Evolutionary conservation across 2,888 invertebrate species (phyloP).

Genomic region (Ormyrus thymus): DNA sequence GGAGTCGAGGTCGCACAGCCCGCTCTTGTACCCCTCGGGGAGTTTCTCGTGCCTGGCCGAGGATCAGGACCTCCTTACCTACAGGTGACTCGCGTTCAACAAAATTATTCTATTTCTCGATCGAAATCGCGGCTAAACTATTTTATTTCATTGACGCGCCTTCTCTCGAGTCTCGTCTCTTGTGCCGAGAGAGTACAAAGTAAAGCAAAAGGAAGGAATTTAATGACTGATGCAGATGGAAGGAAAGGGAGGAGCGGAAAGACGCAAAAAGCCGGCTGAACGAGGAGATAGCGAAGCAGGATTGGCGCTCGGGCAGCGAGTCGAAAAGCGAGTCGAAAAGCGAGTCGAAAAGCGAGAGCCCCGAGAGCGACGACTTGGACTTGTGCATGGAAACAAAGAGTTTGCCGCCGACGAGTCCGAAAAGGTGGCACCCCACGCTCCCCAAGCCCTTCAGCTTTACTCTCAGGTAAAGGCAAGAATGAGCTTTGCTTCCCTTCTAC

Average conservation of each 20-base stretch:
- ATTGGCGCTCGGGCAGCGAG: slow-evolving; percentile 64
- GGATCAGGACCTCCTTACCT: slow-evolving; percentile 68
- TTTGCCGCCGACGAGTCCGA: slow-evolving; percentile 68
- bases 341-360: slow-evolving; percentile 59
- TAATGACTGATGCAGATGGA: slow-evolving; percentile 59
- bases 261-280: slow-evolving; percentile 65
- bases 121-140: too few species aligned
- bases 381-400: slow-evolving; percentile 71
- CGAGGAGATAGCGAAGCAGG: slow-evolving; percentile 65
- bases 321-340: slow-evolving; percentile 67
- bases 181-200: not conserved
- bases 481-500: too few species aligned
- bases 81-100: slow-evolving; percentile 60
- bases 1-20: slow-evolving; percentile 66
- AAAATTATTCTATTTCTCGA: too few species aligned
- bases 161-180: too few species aligned
- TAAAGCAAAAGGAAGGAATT: not conserved
- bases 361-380: slow-evolving; percentile 67
- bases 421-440: slow-evolving; percentile 76
- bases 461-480: slow-evolving; percentile 72
- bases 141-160: too few species aligned
- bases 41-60: slow-evolving; percentile 68
- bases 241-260: slow-evolving; percentile 62
- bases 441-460: slow-evolving; percentile 85
- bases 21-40: slow-evolving; percentile 63